Percentiles rank a stretch among this genome's conserved stretches.
phyloP scores from a whole-genome alignment of 1,140 invertebrate species.

The Aphaenogaster rudis region DNA sequence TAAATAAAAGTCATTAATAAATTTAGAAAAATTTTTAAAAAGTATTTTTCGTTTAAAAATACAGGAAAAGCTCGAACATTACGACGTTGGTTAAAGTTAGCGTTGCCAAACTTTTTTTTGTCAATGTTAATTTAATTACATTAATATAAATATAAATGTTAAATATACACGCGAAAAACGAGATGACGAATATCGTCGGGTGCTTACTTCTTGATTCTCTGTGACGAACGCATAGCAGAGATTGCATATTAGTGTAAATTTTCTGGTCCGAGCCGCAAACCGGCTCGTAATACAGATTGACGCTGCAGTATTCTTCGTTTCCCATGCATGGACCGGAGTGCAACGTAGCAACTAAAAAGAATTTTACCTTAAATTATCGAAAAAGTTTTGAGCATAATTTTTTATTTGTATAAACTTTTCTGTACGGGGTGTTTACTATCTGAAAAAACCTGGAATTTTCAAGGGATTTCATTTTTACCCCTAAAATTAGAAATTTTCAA shows the following conservation, averaged over 20 bases:
- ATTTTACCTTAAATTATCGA: neutral
- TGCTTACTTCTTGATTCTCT: slow-evolving; percentile 26
- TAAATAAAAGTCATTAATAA: neutral
- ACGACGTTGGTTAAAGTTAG: neutral
- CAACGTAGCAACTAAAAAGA: slow-evolving; percentile 53
- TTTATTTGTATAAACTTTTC: neutral
- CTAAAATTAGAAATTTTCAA: too few species aligned
- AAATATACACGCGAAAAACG: neutral
- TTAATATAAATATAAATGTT: neutral
- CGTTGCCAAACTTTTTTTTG: slow-evolving; percentile 48
- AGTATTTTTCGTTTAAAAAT: neutral
- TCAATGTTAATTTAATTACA: slow-evolving; percentile 54
- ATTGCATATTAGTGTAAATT: slow-evolving; percentile 79
- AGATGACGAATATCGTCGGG: neutral
- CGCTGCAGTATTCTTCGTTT: slow-evolving; percentile 63
- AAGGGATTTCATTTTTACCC: too few species aligned
- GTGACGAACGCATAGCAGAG: slow-evolving; percentile 76
- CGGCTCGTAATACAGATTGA: slow-evolving; percentile 76
- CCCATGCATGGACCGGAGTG: slow-evolving; percentile 69
- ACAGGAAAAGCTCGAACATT: neutral
- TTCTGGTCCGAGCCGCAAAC: slow-evolving; percentile 79
- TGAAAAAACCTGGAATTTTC: too few species aligned
- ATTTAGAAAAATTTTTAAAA: neutral
- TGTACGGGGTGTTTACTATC: too few species aligned
- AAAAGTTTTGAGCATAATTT: neutral